These are phyloP conservation scores for Marcusenius ussheri DNA, from an alignment of 2,113 vertebrate genomes.

Conservation along the genomic window DNA sequence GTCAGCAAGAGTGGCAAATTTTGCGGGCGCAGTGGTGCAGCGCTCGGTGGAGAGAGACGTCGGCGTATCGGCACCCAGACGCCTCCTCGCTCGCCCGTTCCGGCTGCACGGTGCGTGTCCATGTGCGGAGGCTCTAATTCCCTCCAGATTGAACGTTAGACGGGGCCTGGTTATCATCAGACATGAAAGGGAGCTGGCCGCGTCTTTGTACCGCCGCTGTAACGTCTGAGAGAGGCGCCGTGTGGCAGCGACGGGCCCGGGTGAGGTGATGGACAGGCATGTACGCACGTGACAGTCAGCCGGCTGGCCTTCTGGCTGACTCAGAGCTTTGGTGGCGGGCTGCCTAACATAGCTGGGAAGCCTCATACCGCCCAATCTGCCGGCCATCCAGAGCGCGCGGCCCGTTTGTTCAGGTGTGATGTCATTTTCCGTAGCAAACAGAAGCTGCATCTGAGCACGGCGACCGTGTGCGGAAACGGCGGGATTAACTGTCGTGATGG, in stretches of 20 bases:
- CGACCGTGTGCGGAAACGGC: neutral
- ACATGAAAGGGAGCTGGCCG: neutral
- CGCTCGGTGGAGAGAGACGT: neutral
- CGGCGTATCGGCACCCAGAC: neutral
- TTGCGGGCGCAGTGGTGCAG: slow-evolving; percentile 44
- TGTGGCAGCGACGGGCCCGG: neutral
- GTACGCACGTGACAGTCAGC: neutral
- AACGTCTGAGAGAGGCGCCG: neutral
- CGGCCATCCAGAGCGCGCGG: neutral
- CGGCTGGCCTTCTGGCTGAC: neutral
- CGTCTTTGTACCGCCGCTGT: neutral
- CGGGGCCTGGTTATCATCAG: neutral
- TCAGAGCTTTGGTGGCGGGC: neutral
- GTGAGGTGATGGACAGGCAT: neutral
- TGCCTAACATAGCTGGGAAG: neutral
- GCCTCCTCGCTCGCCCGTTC: neutral
- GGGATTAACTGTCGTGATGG: neutral
- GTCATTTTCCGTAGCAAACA: neutral
- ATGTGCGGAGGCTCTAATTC: neutral
- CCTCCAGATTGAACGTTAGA: neutral
- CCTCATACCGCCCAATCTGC: neutral
- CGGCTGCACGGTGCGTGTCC: neutral
- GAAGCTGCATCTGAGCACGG: neutral
- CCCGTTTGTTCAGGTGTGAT: neutral
- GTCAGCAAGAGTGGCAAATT: slow-evolving; percentile 66